A percentile compares a stretch with the other conserved stretches of the same genome.
Evolutionary conservation across 2,797 vertebrate genomes (phyloP).

Genomic region (Siniperca obscura): DNA sequence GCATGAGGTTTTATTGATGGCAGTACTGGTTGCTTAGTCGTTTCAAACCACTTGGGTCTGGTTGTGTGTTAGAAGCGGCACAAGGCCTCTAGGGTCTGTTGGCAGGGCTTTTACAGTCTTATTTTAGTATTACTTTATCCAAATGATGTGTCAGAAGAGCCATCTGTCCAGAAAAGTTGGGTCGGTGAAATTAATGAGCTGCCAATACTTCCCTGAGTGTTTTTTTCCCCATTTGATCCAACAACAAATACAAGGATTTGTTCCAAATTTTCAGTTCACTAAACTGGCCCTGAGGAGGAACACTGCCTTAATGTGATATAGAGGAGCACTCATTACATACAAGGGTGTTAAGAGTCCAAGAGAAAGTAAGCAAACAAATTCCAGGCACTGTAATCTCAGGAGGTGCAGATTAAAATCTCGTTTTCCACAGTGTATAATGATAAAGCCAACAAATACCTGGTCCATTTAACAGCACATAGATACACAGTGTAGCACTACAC

Average conservation of each 20-base stretch:
- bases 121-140: conserved; percentile 31
- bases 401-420: background rate
- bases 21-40: conserved; percentile 1
- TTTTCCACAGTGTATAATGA: background rate
- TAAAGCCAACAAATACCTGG: background rate
- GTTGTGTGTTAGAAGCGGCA: conserved; percentile 16
- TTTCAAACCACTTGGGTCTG: conserved; percentile 25
- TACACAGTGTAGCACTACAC: background rate
- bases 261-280: background rate
- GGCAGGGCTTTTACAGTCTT: conserved; percentile 28
- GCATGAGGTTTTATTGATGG: background rate
- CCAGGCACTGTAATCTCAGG: background rate
- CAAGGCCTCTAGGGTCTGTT: conserved; percentile 12
- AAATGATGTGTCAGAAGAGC: conserved; percentile 52
- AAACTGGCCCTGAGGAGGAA: background rate
- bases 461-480: background rate
- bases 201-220: conserved; percentile 27
- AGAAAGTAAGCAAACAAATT: background rate
- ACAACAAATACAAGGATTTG: conserved; percentile 16
- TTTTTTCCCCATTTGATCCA: conserved; percentile 9
- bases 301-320: background rate
- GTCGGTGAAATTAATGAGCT: conserved; percentile 25
- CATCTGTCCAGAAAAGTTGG: conserved; percentile 60
- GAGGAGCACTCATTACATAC: background rate
- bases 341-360: background rate